phyloP scores from a whole-genome alignment of 2,888 invertebrate genomes.

The Azorinus chamasolen region DNA sequence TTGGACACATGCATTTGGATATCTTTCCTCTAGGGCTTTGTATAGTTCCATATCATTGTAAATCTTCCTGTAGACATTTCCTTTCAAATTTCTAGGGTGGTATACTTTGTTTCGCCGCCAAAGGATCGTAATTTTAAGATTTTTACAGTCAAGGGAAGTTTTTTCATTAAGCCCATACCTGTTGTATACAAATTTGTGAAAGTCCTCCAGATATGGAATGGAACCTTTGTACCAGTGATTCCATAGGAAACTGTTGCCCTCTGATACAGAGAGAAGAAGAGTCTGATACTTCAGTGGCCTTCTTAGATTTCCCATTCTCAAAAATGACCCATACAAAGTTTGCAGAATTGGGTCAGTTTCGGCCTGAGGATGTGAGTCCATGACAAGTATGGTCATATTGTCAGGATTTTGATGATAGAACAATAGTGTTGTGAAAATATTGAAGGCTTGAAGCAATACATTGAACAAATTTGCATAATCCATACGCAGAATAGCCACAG shows the following conservation, averaged over 20 bases:
- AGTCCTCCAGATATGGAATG: slow-evolving; percentile 43
- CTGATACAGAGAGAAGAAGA: slow-evolving; percentile 42
- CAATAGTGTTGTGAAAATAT: slow-evolving; percentile 43
- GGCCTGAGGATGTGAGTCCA: slow-evolving; percentile 53
- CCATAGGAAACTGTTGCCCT: slow-evolving; percentile 42
- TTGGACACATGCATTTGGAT: slow-evolving; percentile 31
- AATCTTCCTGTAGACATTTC: slow-evolving; percentile 47
- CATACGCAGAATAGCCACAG: slow-evolving; percentile 39
- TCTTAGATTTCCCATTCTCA: slow-evolving; percentile 34
- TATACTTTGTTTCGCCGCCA: slow-evolving; percentile 54
- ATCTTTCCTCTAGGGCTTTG: slow-evolving; percentile 29
- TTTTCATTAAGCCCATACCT: slow-evolving; percentile 9
- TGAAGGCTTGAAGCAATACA: slow-evolving; percentile 46
- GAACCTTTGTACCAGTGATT: slow-evolving; percentile 12
- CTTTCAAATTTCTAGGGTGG: slow-evolving; percentile 54
- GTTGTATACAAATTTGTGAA: slow-evolving; percentile 41
- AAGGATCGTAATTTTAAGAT: slow-evolving; percentile 42
- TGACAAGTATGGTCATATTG: slow-evolving; percentile 28
- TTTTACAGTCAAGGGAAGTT: slow-evolving; percentile 25
- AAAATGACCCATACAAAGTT: slow-evolving; percentile 45
- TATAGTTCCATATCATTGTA: slow-evolving; percentile 50
- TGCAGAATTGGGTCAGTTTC: slow-evolving; percentile 33
- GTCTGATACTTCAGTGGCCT: slow-evolving; percentile 26
- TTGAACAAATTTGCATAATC: slow-evolving; percentile 57
- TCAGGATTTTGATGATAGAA: slow-evolving; percentile 40